Evolutionary conservation across 2,797 vertebrate species (phyloP), one percentile per base, ranked within the genome.

Genomic region (Labroides dimidiatus): DNA sequence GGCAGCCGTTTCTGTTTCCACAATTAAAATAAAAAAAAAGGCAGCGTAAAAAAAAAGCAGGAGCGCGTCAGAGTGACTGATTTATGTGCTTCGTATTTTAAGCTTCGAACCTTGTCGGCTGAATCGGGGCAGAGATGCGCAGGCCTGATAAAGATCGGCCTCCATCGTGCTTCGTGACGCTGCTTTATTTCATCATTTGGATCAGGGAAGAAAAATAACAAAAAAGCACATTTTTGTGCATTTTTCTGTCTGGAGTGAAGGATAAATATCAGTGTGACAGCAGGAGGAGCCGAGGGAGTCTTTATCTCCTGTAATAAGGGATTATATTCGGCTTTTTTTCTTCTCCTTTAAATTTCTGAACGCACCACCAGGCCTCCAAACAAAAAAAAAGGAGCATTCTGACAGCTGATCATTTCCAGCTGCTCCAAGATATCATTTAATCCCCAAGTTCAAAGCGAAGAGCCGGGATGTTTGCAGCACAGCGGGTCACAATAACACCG

Each of bases 1-100:
- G 53, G 79, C 59, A 67, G 79, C 63, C 76, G 68, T 84, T 80
- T 84, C 70, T 39, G 53, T 71, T 70, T 65, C 68, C 72, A 69
- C 70, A 42, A 49, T 55, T 42, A 71, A 41, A 53, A 64, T 12
- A 19, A 52, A 53, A 7, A 50, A 16, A 17, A 14, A n/a, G n/a
- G n/a, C n/a, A n/a, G 3, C n/a, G 41, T 10, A 53, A 10, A 11
- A 21, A 27, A 10, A 27, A 1, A 43, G 37, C 39, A 58, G 12
- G 11, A 20, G 23, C 10, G 51, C 27, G 20, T 47, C 15, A 12
- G 19, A 36, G 42, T 2, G 37, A 36, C 42, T 30, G 17, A 17
- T 77, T 20, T 20, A 17, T 62, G 37, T 30, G 48, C 20, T n/a
- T 20, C 10, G 11, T 45, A 4, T 69, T 75, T 67, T n/a, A 11